Evolutionary conservation across 1,140 invertebrate species (phyloP), one percentile per base, ranked within the genome.

Genomic region (Platyscapa corneri): DNA sequence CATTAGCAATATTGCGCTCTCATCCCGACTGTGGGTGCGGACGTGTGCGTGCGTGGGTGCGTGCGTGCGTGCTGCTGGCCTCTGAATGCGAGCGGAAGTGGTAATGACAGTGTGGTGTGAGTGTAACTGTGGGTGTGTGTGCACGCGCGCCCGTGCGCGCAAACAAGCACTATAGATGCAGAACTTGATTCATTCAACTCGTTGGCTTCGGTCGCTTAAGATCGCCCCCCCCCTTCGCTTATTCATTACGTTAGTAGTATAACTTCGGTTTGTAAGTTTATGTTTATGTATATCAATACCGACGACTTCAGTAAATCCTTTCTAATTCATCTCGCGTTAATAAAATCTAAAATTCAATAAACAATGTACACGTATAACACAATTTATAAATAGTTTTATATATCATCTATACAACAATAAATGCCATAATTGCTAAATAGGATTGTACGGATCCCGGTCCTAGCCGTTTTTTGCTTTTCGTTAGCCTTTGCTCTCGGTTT

Each of bases 301-400:
- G 77, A 86, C 79, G 46, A 78, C 34, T 64, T 53, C 72, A 79
- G 7, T 75, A 46, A 81, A 32, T 56, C 64, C 74, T 34, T 30
- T 46, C 53, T 70, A 56, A 70, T 72, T 82, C 60, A 64, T 74
- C 39, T 79, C 81, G 37, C 67, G 20, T 89, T 90, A 90, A 91
- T 92, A 92, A 91, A 91, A 90, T 92, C 88, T 92, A 91, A 91
- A 90, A 91, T 90, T 90, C 87, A 87, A 90, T 90, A 91, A 92
- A 92, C 90, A 92, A 92, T 92, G 87, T 91, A 91, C 90, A 92
- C 89, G 87, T 87, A 87, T 91, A 92, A 92, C 91, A 89, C 89
- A 92, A 92, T 91, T 88, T 88, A 90, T 90, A 90, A 90, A 89
- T 91, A 90, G 86, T 88, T 84, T 74, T 84, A 88, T 89, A 88